Base-by-base conservation (phyloP, 2,888 invertebrate genomes). In the Chouioia cunea region DNA sequence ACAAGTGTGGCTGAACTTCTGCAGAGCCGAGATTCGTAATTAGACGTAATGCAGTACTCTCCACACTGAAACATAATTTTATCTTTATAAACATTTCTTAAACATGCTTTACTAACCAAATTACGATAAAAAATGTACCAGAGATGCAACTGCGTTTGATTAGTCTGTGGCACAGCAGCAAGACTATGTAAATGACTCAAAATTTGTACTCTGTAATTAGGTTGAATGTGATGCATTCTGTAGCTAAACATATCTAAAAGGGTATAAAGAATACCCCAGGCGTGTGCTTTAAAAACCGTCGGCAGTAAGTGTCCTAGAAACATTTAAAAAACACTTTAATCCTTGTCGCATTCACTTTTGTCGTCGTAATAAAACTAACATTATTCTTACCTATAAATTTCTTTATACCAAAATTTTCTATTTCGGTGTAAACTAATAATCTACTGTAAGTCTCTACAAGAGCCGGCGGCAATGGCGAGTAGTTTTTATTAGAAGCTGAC, bases 221-320 rank as follows among this genome's bases (percentile, higher is more conserved):
- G 96, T 80, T 97, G 97, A 76, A 97, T 97, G 85, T 98, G 97
- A 85, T 97, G 97, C 86, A 98, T 92, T 54, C 98, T 90, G 84
- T 97, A 97, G 72, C 96, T 96, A 85, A 97, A 97, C 97, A 98
- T 97, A 86, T 98, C 97, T 80, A 98, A 86, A 47, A 98, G 87
- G 0, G 97, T 97, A 83, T 97, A 97, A 16, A 98, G 88, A 69
- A 96, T 97, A 20, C 96, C 96, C 97, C 97, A 97, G 0, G 96
- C 96, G 80, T 96, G 95, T 22, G 93, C 93, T 85, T 95, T 96
- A 83, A 95, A 74, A 62, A 97, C 97, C 27, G 93, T 93, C 0
- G 97, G 97, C 75, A 98, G 86, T 53, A 97, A 86, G 86, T 97
- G 96, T 82, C 91, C 94, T 94, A 83, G 60, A 81, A 81, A 56